These are phyloP conservation scores for Phyllopteryx taeniolatus DNA, from an alignment of 2,113 vertebrate genomes.

Conservation along the genomic window DNA sequence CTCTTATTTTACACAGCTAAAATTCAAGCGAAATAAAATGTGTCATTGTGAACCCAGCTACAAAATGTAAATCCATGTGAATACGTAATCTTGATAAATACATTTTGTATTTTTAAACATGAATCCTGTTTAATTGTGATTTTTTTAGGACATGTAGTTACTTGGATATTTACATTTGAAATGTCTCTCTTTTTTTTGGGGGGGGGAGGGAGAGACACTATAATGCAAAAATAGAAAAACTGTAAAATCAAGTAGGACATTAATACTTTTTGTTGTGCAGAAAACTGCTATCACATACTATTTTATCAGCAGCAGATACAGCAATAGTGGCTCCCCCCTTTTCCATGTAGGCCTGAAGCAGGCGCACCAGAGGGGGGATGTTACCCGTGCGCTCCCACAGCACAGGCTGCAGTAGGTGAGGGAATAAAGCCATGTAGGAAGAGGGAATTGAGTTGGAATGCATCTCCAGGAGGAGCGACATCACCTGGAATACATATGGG, in stretches of 20 bases:
- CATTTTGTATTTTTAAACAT: too few species aligned
- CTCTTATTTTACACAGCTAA: too few species aligned
- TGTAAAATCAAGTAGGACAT: neutral
- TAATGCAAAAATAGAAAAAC: neutral
- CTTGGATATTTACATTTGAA: too few species aligned
- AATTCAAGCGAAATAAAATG: too few species aligned
- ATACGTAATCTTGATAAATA: too few species aligned
- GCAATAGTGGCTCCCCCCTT: conserved; percentile 86
- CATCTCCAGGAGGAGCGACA: conserved; percentile 98
- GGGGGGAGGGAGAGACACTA: too few species aligned
- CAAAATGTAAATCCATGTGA: too few species aligned
- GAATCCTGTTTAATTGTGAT: too few species aligned
- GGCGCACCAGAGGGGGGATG: conserved; percentile 92
- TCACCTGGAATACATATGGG: conserved; percentile 98
- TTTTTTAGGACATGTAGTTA: too few species aligned
- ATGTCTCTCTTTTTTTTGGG: too few species aligned
- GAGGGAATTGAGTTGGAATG: conserved; percentile 85
- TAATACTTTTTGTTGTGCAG: neutral
- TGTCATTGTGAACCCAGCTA: too few species aligned
- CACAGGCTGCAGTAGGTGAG: conserved; percentile 92
- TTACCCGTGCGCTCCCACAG: conserved; percentile 96
- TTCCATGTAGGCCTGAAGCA: conserved; percentile 92
- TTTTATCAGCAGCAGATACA: conserved; percentile 86
- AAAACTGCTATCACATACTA: conserved; percentile 74
- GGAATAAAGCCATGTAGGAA: conserved; percentile 95